Base-by-base conservation (phyloP, 2,113 vertebrate species). In the Sapayoa aenigma region DNA sequence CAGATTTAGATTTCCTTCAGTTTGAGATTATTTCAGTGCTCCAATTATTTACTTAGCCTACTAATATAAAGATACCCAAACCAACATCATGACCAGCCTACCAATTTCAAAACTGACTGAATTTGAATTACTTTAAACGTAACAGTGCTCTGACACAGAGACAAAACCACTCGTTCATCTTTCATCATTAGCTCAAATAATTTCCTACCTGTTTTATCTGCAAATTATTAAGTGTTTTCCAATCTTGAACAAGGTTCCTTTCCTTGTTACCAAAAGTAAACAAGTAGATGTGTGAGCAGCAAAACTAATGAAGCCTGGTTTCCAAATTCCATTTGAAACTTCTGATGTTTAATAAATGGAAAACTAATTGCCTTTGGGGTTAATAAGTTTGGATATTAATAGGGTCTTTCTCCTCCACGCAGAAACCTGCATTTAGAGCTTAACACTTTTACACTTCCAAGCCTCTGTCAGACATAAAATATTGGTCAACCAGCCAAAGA, bases 1-100 rank as follows among this genome's bases (percentile, higher is more conserved):
- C 44, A 88, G n/a, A 90, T 41, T 77, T 74, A 44, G 52, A 69
- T 89, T 94, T 87, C 53, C 46, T 75, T 84, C 28, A 83, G n/a
- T 27, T 94, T 65, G 93, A 95, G 65, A 94, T 91, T 95, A 91
- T 81, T 95, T 88, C 60, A 90, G 52, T 87, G 72, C 63, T 68
- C 49, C 65, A 93, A 59, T 90, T 96, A 89, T 93, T 96, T 96
- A 92, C 92, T 96, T 93, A 87, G 85, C 46, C 42, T 77, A 58
- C 68, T 56, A 28, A 84, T 60, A 88, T 58, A 89, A 85, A 79
- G 28, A 94, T 24, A 90, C 20, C 62, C 56, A 90, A 88, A 90
- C 20, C 84, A 95, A 55, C 80, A 95, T 37, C 71, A 87, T 87
- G 88, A 85, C 19, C 37, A 65, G 91, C 37, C 55, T 85, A 75